Conservation (phyloP, 2,113 vertebrate species). For the Parus major region DNA sequence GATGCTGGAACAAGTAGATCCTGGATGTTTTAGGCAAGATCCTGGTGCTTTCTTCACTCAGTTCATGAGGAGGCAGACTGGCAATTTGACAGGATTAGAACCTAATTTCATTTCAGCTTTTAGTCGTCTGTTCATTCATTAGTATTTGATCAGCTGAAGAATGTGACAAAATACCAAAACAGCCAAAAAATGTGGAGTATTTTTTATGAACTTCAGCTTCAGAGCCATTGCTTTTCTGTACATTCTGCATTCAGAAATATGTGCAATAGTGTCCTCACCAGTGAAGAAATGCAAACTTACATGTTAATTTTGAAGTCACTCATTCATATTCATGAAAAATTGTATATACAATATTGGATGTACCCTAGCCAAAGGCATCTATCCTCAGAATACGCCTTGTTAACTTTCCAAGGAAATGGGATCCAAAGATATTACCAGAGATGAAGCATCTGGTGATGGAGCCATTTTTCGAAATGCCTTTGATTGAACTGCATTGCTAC, state of each 20-base stretch:
- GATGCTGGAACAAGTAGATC: neutral
- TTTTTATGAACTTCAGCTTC: neutral
- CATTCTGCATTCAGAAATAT: neutral
- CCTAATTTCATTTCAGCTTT: neutral
- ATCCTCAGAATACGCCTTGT: slow-evolving; percentile 33
- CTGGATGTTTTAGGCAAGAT: neutral
- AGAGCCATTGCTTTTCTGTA: neutral
- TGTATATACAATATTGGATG: neutral
- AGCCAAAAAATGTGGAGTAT: neutral
- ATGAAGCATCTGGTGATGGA: neutral
- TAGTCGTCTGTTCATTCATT: neutral
- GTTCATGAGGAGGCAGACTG: neutral
- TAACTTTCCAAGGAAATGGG: slow-evolving; percentile 49
- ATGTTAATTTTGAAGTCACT: neutral
- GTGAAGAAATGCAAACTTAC: neutral
- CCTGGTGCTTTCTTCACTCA: neutral
- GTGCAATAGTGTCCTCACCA: neutral
- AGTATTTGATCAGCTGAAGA: neutral
- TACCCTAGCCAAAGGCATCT: slow-evolving; percentile 17
- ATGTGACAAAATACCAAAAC: neutral
- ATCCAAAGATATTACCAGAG: slow-evolving; percentile 5
- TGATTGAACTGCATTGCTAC: slow-evolving; percentile 7
- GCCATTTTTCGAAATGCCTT: slow-evolving; percentile 17
- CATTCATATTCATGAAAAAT: neutral
- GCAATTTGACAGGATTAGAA: neutral